Percentiles rank a stretch among this genome's conserved stretches.
Evolutionary conservation across 2,797 vertebrate genomes (phyloP).

Genomic region (Denticeps clupeoides): DNA sequence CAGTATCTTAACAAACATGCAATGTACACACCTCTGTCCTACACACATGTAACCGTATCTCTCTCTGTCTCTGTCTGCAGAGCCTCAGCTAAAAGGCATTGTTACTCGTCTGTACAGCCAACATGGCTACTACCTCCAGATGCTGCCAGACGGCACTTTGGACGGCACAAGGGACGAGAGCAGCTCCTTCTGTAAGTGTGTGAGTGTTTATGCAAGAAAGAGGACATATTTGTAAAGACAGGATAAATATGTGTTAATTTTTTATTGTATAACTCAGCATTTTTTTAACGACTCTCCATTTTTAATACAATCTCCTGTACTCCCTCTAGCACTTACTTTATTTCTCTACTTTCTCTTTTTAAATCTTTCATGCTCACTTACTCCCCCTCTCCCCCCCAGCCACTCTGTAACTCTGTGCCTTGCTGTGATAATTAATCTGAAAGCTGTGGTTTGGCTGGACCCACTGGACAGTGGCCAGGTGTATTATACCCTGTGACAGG

Average conservation of each 20-base stretch:
- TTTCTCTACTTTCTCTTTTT: no score
- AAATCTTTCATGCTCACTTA: neutral
- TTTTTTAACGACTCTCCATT: neutral
- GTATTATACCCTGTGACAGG: slow-evolving; percentile 17
- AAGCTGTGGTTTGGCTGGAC: slow-evolving; percentile 18
- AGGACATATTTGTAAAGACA: no score
- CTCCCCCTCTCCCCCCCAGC: neutral
- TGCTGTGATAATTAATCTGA: slow-evolving; percentile 25
- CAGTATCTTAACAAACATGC: no score
- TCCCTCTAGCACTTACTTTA: no score
- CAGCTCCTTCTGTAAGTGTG: slow-evolving; percentile 68
- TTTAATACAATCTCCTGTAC: neutral
- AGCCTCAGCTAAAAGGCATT: slow-evolving; percentile 97
- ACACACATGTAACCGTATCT: no score
- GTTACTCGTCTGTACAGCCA: slow-evolving; percentile 92
- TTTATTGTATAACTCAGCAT: neutral
- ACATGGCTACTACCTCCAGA: slow-evolving; percentile 93
- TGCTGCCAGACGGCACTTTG: slow-evolving; percentile 91
- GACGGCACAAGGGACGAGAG: slow-evolving; percentile 95
- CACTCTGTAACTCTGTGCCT: neutral
- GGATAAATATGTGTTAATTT: neutral
- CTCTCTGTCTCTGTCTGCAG: slow-evolving; percentile 44
- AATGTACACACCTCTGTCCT: no score
- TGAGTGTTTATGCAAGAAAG: slow-evolving; percentile 11
- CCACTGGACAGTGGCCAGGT: slow-evolving; percentile 18